Base-by-base conservation (phyloP, 2,888 invertebrate genomes). In the Ischnus inquisitorius region DNA sequence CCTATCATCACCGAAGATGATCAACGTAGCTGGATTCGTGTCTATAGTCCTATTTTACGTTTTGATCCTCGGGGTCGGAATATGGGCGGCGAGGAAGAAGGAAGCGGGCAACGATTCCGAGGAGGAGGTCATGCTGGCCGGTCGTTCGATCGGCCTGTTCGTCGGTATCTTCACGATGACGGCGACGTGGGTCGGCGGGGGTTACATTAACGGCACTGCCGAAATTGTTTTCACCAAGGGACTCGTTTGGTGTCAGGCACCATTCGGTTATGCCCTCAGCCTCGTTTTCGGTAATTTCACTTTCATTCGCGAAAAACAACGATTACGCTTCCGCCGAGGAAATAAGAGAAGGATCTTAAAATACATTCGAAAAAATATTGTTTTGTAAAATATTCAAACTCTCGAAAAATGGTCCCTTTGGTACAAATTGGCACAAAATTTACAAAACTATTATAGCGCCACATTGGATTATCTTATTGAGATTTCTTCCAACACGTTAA, bases 121-220 rank as follows among this genome's bases (percentile, higher is more conserved):
- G 93, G 99, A 99, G 94, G 99, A 99, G 94, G 98, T 99, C 81
- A 99, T 99, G 99, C 94, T 99, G 93, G 99, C 99, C 0, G 99
- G 99, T 8, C 95, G 99, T 83, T 99, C 99, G 92, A 99, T 99
- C 91, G 98, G 99, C 5, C 95, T 99, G 72, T 97, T 99, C 92
- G 99, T 99, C 80, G 99, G 99, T 67, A 98, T 99, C 90, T 99
- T 99, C 92, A 99, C 99, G 41, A 99, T 99, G 99, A 99, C 99
- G 92, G 99, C 99, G 65, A 99, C 99, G 16, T 99, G 99, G 99
- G 99, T 99, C 74, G 99, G 99, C 85, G 99, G 99, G 60, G 99
- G 99, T 71, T 99, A 99, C 95, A 99, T 99, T 94, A 99, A 99
- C 94, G 99, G 99, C 86, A 99, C 99, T 19, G 99, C 99, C 34